Conservation (phyloP, 2,888 invertebrate genomes). For the Orthonychiurus folsomi region DNA sequence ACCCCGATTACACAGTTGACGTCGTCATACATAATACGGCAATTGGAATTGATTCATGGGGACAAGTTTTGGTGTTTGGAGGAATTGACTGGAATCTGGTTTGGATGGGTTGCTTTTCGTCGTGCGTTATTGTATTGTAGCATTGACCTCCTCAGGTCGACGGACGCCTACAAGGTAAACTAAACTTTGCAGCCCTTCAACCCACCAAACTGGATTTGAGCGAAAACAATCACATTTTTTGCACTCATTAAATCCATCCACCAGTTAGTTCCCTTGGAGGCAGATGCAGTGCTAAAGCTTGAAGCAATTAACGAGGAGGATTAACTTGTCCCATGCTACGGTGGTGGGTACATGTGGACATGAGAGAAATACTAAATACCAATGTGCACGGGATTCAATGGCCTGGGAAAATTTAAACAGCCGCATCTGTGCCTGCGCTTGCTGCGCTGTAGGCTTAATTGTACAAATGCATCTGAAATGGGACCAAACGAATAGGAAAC, state of each 20-base stretch:
- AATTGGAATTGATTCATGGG: neutral
- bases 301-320: too few species aligned
- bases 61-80: neutral
- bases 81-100: constrained; percentile 1
- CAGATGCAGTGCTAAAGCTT: neutral
- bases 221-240: neutral
- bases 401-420: neutral
- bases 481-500: too few species aligned
- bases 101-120: too few species aligned
- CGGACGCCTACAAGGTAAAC: constrained; percentile 10
- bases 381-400: neutral
- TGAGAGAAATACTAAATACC: neutral
- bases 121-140: neutral
- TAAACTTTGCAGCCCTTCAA: neutral
- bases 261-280: too few species aligned
- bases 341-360: too few species aligned
- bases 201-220: neutral
- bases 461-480: too few species aligned
- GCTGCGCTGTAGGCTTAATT: neutral
- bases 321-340: too few species aligned
- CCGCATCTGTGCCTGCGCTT: neutral
- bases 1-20: too few species aligned
- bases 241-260: neutral
- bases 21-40: too few species aligned
- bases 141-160: constrained; percentile 14